Evolutionary conservation across 2,888 invertebrate genomes (phyloP).

Genomic region (Clanis bilineata): DNA sequence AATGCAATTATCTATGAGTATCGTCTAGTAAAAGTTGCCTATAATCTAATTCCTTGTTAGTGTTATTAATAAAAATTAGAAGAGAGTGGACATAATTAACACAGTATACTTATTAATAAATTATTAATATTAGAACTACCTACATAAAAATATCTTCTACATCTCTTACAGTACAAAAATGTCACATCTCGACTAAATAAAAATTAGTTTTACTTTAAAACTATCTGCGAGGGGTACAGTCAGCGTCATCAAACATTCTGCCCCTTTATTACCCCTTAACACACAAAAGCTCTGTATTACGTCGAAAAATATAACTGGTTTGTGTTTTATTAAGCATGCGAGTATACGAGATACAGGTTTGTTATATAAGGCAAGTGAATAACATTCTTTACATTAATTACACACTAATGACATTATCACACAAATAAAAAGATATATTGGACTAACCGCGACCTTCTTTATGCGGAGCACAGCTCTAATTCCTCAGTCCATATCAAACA

Average conservation of each 20-base stretch:
- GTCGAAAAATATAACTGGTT: slow-evolving; percentile 11
- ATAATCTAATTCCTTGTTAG: slow-evolving; percentile 38
- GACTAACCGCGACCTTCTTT: slow-evolving; percentile 28
- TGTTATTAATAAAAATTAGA: slow-evolving; percentile 40
- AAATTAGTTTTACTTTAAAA: slow-evolving; percentile 19
- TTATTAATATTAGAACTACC: slow-evolving; percentile 43
- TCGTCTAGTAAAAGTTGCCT: slow-evolving; percentile 40
- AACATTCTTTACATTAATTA: slow-evolving; percentile 31
- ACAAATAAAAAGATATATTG: slow-evolving; percentile 39
- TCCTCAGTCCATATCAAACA: slow-evolving; percentile 17
- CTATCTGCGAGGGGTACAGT: slow-evolving; percentile 1
- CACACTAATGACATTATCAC: slow-evolving; percentile 33
- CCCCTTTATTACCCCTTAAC: slow-evolving; percentile 22
- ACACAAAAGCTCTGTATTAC: slow-evolving; percentile 23
- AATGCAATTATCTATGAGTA: slow-evolving; percentile 37
- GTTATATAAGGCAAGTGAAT: slow-evolving; percentile 66
- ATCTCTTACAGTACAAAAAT: slow-evolving; percentile 45
- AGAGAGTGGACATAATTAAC: slow-evolving; percentile 46
- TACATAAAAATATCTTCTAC: slow-evolving; percentile 47
- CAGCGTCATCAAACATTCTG: slow-evolving; percentile 21
- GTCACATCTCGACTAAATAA: slow-evolving; percentile 21
- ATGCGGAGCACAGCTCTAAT: slow-evolving; percentile 42
- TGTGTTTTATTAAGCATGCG: slow-evolving; percentile 50
- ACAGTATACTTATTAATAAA: slow-evolving; percentile 47
- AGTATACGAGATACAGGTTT: slow-evolving; percentile 59